A percentile compares a stretch with the other conserved stretches of the same genome.
These are phyloP conservation scores for Vulpes lagopus DNA, from an alignment of 2,113 vertebrate genomes.

Conservation along the genomic window DNA sequence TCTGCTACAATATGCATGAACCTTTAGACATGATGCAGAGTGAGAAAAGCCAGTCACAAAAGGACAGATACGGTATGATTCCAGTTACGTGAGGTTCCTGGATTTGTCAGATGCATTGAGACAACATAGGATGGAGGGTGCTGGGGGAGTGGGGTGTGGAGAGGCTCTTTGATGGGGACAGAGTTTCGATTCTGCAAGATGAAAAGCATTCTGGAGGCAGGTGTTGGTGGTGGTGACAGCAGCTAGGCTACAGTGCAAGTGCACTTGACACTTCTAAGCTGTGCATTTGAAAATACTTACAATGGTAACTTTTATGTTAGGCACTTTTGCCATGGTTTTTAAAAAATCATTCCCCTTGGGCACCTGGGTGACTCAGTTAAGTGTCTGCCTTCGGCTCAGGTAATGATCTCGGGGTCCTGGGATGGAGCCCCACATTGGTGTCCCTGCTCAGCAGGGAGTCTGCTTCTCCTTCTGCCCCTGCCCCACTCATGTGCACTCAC, in stretches of 20 bases:
- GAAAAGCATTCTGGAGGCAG: background rate
- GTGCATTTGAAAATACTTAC: background rate
- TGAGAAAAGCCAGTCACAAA: background rate
- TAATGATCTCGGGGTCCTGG: too few relatives aligned
- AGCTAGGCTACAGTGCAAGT: too few relatives aligned
- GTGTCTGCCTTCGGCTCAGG: too few relatives aligned
- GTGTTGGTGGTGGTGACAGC: too few relatives aligned
- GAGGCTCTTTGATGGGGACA: background rate
- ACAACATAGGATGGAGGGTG: background rate
- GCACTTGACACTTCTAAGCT: background rate
- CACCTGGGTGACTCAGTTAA: too few relatives aligned
- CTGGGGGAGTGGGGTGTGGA: too few relatives aligned
- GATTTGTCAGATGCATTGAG: background rate
- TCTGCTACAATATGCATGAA: background rate
- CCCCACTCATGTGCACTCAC: too few relatives aligned
- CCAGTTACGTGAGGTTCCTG: too few relatives aligned
- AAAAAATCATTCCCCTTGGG: background rate
- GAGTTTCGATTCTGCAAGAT: background rate
- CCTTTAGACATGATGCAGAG: background rate
- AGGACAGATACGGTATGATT: background rate
- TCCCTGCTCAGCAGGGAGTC: too few relatives aligned
- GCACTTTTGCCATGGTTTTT: background rate
- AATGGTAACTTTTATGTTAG: background rate
- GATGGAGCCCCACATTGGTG: too few relatives aligned
- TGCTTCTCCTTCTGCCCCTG: too few relatives aligned